Base-by-base conservation (phyloP, 2,113 vertebrate genomes). In the Phalacrocorax aristotelis region DNA sequence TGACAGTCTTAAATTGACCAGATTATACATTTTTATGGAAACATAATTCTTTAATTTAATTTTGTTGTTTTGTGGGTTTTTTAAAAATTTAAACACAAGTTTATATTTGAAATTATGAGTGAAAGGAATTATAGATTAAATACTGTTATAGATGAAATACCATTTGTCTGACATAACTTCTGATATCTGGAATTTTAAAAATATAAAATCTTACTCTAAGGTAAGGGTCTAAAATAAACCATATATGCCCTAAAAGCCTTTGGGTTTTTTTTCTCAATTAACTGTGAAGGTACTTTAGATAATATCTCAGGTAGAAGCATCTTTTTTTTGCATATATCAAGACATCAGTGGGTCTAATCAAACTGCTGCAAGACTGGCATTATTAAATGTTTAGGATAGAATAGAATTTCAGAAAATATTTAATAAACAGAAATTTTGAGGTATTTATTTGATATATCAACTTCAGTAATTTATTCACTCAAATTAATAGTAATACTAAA, bases 41-140 rank as follows among this genome's bases (percentile, higher is more conserved):
- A 30, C 1, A 30, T 48, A 46, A 46, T 12, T 29, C 1, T 27
- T 89, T 40, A 30, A 34, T 74, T 51, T 26, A 0, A 21, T 48
- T 61, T 34, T 42, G 11, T 72, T 46, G 0, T 9, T 38, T 49
- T 8, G 23, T n/a, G 4, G 4, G 0, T 6, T 36, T 57, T 57
- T 61, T 72, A 44, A 15, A 5, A 72, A 87, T 19, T 72, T 80
- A 75, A 91, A 65, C 6, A 36, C 6, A 77, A 38, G 3, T 8
- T 36, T 30, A 2, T 36, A 27, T 66, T 54, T 83, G 7, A 65
- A 91, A 86, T 44, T 21, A 29, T 34, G 5, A 62, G 4, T 34
- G 2, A 11, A 57, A n/a, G 15, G 7, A 75, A 62, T 66, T 52
- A 17, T 36, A 30, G 8, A 60, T 29, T 58, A 54, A 87, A 48